A percentile compares a stretch with the other conserved stretches of the same genome.
phyloP scores from a whole-genome alignment of 2,888 invertebrate species.

The Pasiphila rectangulata region DNA sequence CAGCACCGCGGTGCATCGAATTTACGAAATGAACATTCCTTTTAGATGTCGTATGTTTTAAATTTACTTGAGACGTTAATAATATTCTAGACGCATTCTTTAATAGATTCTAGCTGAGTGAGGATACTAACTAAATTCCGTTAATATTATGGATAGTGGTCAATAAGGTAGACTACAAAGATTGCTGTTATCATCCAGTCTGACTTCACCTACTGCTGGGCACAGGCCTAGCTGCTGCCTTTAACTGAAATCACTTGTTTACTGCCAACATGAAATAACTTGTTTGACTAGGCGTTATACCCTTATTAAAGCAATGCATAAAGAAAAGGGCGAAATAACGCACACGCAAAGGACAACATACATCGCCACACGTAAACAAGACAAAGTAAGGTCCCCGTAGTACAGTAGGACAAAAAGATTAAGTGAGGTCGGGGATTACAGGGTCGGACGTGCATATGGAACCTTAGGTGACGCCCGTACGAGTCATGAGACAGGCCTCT shows the following conservation, averaged over 20 bases:
- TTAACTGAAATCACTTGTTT: no score
- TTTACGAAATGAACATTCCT: slow-evolving; percentile 2
- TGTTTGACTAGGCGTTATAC: slow-evolving; percentile 15
- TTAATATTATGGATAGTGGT: no score
- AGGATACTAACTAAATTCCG: no score
- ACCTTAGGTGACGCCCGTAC: slow-evolving; percentile 21
- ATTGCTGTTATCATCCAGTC: no score
- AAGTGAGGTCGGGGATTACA: slow-evolving; percentile 47
- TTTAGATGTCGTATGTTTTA: slow-evolving; percentile 4
- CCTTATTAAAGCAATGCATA: slow-evolving; percentile 35
- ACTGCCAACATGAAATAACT: background rate
- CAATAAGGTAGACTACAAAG: no score
- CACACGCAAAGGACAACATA: slow-evolving; percentile 29
- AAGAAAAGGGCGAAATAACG: slow-evolving; percentile 34
- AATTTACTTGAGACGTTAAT: no score
- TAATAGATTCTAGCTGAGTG: no score
- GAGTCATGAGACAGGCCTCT: slow-evolving; percentile 4
- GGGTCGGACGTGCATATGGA: slow-evolving; percentile 31
- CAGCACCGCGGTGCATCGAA: background rate
- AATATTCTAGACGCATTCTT: no score
- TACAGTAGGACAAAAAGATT: slow-evolving; percentile 44
- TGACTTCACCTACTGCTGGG: no score
- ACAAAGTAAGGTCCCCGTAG: slow-evolving; percentile 40
- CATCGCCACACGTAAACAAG: slow-evolving; percentile 34
- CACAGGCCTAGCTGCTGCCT: no score